Conservation (phyloP, 2,888 invertebrate genomes). For the Epirrhoe tristata region DNA sequence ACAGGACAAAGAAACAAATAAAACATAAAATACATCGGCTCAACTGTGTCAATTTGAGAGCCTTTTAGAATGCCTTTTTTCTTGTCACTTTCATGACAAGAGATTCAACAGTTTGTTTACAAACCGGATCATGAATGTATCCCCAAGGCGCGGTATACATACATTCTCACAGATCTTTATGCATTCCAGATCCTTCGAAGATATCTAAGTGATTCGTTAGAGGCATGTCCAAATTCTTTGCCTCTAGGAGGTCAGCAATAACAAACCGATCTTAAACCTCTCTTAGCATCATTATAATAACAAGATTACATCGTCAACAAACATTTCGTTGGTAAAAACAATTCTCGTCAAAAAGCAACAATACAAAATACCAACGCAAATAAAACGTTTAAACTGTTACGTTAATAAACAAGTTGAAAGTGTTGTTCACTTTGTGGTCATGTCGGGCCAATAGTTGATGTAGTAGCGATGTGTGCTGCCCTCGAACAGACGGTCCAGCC, state of each 20-base stretch:
- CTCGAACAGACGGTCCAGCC: slow-evolving; percentile 98
- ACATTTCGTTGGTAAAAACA: neutral
- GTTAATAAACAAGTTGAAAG: neutral
- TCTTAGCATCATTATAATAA: neutral
- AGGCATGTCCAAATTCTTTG: too few relatives aligned
- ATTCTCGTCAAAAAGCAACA: slow-evolving; percentile 1
- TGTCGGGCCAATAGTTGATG: slow-evolving; percentile 99
- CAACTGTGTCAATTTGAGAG: neutral
- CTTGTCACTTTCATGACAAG: neutral
- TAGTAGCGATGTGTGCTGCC: slow-evolving; percentile 98
- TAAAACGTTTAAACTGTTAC: neutral
- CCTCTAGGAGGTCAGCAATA: neutral
- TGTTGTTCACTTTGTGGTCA: slow-evolving; percentile 89
- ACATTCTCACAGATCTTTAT: too few relatives aligned
- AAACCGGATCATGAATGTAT: too few relatives aligned
- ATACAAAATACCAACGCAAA: neutral
- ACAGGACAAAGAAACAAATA: neutral
- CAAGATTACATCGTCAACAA: neutral
- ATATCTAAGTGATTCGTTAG: too few relatives aligned
- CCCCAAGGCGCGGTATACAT: too few relatives aligned
- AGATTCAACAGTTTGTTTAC: neutral
- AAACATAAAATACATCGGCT: neutral
- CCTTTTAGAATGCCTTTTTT: neutral
- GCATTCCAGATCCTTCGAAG: too few relatives aligned
- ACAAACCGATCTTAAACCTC: neutral